phyloP scores from a whole-genome alignment of 2,113 vertebrate species.

The Heterocephalus glaber region DNA sequence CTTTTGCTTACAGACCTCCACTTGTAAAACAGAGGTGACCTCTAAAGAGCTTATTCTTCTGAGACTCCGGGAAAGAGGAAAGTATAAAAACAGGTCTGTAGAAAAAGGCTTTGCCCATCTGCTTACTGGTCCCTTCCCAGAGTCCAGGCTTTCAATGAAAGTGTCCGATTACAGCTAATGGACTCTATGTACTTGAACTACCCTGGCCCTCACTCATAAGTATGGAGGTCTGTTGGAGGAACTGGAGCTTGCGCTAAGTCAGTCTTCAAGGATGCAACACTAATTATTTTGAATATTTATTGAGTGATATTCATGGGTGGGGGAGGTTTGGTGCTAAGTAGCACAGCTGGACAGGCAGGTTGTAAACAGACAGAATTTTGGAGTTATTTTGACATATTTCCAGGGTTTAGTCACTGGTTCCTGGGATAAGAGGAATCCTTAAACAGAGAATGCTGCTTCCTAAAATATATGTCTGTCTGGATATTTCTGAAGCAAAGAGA shows the following conservation, averaged over 20 bases:
- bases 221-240: neutral
- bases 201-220: neutral
- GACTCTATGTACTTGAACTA: neutral
- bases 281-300: constrained; percentile 49
- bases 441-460: constrained; percentile 5
- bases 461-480: neutral
- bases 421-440: neutral
- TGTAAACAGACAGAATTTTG: constrained; percentile 64
- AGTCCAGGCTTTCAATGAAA: neutral
- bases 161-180: neutral
- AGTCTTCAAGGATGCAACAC: neutral
- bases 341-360: constrained; percentile 51
- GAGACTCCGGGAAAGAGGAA: neutral
- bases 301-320: neutral
- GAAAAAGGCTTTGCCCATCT: neutral
- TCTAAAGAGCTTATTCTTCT: neutral
- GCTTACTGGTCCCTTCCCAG: neutral
- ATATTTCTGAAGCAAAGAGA: neutral
- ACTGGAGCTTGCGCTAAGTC: neutral
- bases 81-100: neutral
- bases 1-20: neutral
- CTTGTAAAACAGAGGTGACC: neutral
- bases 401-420: constrained; percentile 43
- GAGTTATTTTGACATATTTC: constrained; percentile 68
- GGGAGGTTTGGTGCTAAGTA: neutral